Base-by-base conservation (phyloP, 1,140 invertebrate species). In the Drosophila pallidifrons region DNA sequence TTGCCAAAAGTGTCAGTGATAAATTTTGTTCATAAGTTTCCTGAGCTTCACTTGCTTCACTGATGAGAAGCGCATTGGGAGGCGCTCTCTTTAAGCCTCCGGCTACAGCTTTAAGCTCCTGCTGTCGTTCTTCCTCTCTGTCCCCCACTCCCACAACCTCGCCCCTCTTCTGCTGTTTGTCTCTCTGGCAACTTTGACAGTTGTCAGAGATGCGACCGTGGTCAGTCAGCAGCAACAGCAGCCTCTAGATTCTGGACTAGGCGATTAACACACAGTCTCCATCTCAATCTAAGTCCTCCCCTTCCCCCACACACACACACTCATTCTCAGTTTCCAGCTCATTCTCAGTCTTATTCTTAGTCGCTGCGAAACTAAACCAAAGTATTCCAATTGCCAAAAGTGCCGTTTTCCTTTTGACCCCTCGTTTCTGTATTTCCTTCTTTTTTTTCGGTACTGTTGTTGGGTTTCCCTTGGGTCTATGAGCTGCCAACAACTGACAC, bases 11-110 rank as follows among this genome's bases (percentile, higher is more conserved):
- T 75, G 73, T 58, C 73, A 75, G 73, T 71, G 68, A 75, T 75
- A 71, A 75, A 75, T 75, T 75, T 75, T 59, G 73, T 75, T 75
- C 61, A 75, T 71, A 75, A 65, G 68, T 70, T 75, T 52, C 6
- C 43, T 41, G 58, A 2, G 25, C 20, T 25, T 38, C 35, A 10
- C 52, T 67, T 8, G 10, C 10, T n/a, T 3, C 1, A n/a, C 20
- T 43, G 38, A 45, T 72, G 72, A 70, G 72, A 70, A 70, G 15
- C 72, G 59, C 72, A 61, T 25, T 70, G 72, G 66, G 72, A 63
- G 72, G 66, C 52, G 46, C 68, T 4, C 68, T 4, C 47, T 15
- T 67, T 57, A 65, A 66, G 55, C 66, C 10, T 8, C 28, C 30
- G 20, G 28, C 20, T 13, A 5, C 11, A 15, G 54, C 46, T 58